Base-by-base conservation (phyloP, 2,888 invertebrate species). In the Scelioninae gen. 1 region DNA sequence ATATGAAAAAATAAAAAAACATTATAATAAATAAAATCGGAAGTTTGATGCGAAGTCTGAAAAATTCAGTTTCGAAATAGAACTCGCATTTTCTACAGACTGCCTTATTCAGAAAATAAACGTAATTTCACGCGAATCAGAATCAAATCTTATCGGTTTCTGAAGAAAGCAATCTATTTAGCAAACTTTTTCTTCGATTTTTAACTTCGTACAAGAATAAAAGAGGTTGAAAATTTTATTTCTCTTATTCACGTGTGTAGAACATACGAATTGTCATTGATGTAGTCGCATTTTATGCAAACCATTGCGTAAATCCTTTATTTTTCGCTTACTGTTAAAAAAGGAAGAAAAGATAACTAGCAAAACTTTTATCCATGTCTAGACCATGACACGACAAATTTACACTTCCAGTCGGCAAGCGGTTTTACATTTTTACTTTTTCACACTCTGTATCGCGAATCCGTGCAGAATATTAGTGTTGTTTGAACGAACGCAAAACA, bases 291-390 rank as follows among this genome's bases (percentile, higher is more conserved):
- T 65, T 62, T 65, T 45, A 23, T 13, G 83, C 58, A 78, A 72
- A 34, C 15, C 55, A 34, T 56, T 38, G 55, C 55, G 34, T 15
- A 38, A 56, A 40, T 40, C 58, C 23, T 58, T 58, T 40, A 58
- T 38, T 58, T 58, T 65, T 65, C 15, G 69, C 38, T 51, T 47
- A 43, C 60, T 53, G 49, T 69, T 60, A 51, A 53, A 68, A 66
- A 47, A 31, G 40, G 56, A 34, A 53, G 74, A 72, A 63, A 53
- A 62, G 81, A 56, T 53, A 47, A 63, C 62, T 68, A 43, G 63
- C 76, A 11, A 49, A 77, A 80, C 66, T 77, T 83, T 83, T 77
- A 63, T 68, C 60, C 76, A 56, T 56, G 51, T 15, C 72, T 45
- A 62, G 60, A 31, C 65, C 15, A 40, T 45, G 71, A 45, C 79